Conservation (phyloP, 2,797 vertebrate species). For the Ibycter americanus region DNA sequence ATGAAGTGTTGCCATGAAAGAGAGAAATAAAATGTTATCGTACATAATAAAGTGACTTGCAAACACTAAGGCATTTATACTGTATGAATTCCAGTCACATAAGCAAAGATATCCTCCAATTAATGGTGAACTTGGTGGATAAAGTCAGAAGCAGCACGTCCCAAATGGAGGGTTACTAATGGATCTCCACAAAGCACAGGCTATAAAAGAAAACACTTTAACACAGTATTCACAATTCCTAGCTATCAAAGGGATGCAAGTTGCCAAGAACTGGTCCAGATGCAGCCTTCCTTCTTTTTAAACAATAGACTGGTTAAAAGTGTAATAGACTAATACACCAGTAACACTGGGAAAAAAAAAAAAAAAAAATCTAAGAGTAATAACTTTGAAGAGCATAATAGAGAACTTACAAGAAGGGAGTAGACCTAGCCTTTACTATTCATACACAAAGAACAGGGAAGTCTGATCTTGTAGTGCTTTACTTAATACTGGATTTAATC, state of each 20-base stretch:
- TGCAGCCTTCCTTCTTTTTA: background rate
- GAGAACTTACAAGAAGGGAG: background rate
- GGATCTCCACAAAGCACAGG: background rate
- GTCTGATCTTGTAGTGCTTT: background rate
- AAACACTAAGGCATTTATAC: slow-evolving; percentile 37
- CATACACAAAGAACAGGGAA: background rate
- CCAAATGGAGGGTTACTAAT: slow-evolving; percentile 17
- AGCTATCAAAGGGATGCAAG: background rate
- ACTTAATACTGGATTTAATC: background rate
- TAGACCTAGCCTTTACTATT: background rate
- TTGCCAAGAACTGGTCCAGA: background rate
- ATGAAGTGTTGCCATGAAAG: slow-evolving; percentile 5
- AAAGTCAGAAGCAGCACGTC: background rate
- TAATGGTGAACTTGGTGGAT: background rate
- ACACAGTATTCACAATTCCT: background rate
- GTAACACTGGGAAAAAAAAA: background rate
- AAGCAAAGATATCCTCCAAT: background rate
- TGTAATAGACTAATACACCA: background rate
- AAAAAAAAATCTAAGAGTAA: background rate
- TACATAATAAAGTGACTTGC: slow-evolving; percentile 39
- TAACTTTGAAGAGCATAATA: background rate
- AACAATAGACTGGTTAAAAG: background rate
- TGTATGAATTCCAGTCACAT: slow-evolving; percentile 49
- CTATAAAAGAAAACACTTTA: background rate
- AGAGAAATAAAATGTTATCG: slow-evolving; percentile 19